Base-by-base conservation (phyloP, 2,113 vertebrate species). In the Aspiorhynchus laticeps region DNA sequence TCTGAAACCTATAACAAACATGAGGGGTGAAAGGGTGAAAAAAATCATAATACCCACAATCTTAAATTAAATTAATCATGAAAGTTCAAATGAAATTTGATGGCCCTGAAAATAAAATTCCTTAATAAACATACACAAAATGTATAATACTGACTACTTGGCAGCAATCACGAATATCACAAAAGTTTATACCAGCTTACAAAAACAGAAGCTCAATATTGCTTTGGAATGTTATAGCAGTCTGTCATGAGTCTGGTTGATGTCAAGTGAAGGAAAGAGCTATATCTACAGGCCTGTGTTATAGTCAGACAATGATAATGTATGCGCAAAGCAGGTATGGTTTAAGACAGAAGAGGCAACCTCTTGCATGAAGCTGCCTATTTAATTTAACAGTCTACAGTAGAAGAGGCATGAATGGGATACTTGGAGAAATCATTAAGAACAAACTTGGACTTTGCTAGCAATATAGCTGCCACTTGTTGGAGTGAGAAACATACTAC, bases 201-300 rank as follows among this genome's bases (percentile, higher is more conserved):
- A 91, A 92, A 92, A 91, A 92, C 83, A 88, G 90, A 93, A 93
- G 90, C 90, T 92, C 53, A 92, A 94, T 95, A 95, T 95, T 95
- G 94, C 95, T 95, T 91, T 91, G 93, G 93, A 95, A 94, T 94
- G 93, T 93, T 94, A 94, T 94, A 94, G 94, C 94, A 94, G 93
- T 94, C 79, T 89, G 79, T 75, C 81, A 75, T 61, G 86, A 85
- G 85, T 78, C 84, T 63, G 83, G 87, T 80, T 79, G 88, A 83
- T 82, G 88, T 91, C 87, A 90, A 93, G 6, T 38, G 88, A 73
- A 88, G 80, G 85, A 83, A 53, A 61, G 63, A 65, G 67, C 73
- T 77, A 63, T 48, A 88, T 0, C 77, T 90, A 90, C 89, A 5
- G 85, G 90, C 90, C 91, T 67, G 83, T 86, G 89, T 88, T 84